Conservation (phyloP, 2,113 vertebrate genomes). For the Camelus bactrianus region DNA sequence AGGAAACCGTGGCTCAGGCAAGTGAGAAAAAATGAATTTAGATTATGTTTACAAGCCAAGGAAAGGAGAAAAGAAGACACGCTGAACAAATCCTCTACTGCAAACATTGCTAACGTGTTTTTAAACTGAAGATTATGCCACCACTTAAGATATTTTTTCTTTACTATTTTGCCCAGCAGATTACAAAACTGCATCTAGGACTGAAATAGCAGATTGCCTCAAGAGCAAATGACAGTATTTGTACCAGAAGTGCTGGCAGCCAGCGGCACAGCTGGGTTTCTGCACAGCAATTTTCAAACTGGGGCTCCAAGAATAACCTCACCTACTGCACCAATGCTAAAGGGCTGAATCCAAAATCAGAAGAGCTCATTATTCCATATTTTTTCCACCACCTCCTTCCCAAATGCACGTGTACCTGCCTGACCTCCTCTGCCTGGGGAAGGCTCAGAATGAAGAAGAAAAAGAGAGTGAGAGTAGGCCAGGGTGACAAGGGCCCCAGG, state of each 20-base stretch:
- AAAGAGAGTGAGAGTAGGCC: neutral
- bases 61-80: slow-evolving; percentile 61
- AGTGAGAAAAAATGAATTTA: neutral
- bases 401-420: slow-evolving; percentile 49
- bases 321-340: slow-evolving; percentile 82
- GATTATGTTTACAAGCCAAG: slow-evolving; percentile 62
- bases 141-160: slow-evolving; percentile 79
- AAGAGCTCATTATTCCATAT: slow-evolving; percentile 67
- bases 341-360: slow-evolving; percentile 79
- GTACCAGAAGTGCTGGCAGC: slow-evolving; percentile 87
- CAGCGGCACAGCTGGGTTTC: slow-evolving; percentile 85
- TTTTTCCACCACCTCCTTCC: slow-evolving; percentile 72
- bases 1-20: neutral
- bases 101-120: slow-evolving; percentile 78
- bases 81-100: slow-evolving; percentile 58
- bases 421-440: slow-evolving; percentile 36
- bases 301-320: slow-evolving; percentile 88
- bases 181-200: slow-evolving; percentile 87
- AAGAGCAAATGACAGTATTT: slow-evolving; percentile 91
- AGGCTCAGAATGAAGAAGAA: neutral
- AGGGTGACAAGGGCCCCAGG: neutral
- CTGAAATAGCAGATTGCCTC: slow-evolving; percentile 90
- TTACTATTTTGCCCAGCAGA: slow-evolving; percentile 83
- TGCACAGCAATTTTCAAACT: slow-evolving; percentile 81
- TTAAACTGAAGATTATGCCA: slow-evolving; percentile 84